Base-by-base conservation (phyloP, 1,140 invertebrate genomes). In the Solenopsis invicta region DNA sequence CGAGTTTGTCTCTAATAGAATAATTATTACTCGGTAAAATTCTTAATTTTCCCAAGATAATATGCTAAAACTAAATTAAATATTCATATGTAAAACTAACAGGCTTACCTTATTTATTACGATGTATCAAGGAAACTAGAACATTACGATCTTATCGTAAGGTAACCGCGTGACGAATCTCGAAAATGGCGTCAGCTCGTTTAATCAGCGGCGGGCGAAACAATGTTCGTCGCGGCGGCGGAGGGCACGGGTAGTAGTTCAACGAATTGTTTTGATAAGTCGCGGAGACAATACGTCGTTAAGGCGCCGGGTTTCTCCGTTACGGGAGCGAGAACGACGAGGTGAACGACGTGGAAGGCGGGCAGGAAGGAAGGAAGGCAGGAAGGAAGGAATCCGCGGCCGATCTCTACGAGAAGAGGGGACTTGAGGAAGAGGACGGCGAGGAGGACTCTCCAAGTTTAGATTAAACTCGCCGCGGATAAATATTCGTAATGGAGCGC, bases 401-500 rank as follows among this genome's bases (percentile, higher is more conserved):
- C 29, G 80, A 75, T 45, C 62, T 84, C 62, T 74, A 54, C 69
- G 37, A 82, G 80, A 82, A 85, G 67, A 80, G 41, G 81, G 69
- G 61, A 50, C 54, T 59, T 18, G 52, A 87, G 74, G 74, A 86
- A 84, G 45, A 88, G 88, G 76, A 91, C 78, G 90, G 88, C 75
- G 90, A 92, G 61, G 91, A 89, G 90, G 93, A 93, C 90, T 94
- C 93, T 93, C 93, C 84, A 95, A 95, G 94, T 95, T 95, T 95
- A 95, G 94, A 95, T 95, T 95, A 95, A 95, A 95, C 94, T 94
- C 94, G 93, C 94, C 92, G 92, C 92, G 94, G 93, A 95, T 95
- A 95, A 95, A 95, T 95, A 95, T 95, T 95, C 94, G 94, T 95
- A 95, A 95, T 95, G 93, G 95, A 95, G 93, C 95, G 92, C 94